Conservation (phyloP, 2,113 vertebrate genomes). For the Prochilodus magdalenae region DNA sequence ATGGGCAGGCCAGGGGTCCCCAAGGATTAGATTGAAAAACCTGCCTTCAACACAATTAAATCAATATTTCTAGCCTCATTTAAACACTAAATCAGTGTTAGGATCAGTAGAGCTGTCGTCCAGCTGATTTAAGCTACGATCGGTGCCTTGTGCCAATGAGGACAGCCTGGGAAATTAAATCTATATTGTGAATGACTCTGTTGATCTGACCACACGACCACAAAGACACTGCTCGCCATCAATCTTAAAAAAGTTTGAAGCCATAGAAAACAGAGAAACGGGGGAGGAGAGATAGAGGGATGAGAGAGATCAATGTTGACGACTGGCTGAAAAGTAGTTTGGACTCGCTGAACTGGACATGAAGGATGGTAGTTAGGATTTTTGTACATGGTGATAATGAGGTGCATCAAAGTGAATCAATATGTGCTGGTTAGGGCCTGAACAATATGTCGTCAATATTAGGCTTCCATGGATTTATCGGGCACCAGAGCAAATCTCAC, state of each 20-base stretch:
- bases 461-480: not conserved
- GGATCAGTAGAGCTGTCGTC: slow-evolving; percentile 20
- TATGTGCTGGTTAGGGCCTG: not conserved
- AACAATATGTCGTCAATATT: not conserved
- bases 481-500: not conserved
- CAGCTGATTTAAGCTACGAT: not conserved
- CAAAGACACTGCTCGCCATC: not conserved
- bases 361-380: slow-evolving; percentile 24
- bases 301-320: not conserved
- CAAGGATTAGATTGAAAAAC: not conserved
- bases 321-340: slow-evolving; percentile 13
- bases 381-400: not conserved
- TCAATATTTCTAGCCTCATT: not conserved
- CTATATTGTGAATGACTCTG: slow-evolving; percentile 6
- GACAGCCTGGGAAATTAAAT: slow-evolving; percentile 17
- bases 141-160: not conserved
- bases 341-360: slow-evolving; percentile 24
- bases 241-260: not conserved
- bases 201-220: not conserved
- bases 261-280: too few relatives aligned
- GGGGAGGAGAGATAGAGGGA: not conserved
- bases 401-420: not conserved
- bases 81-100: slow-evolving; percentile 14
- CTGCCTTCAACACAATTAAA: slow-evolving; percentile 10
- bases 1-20: not conserved